phyloP scores from a whole-genome alignment of 2,113 vertebrate genomes.

The Formicarius rufipectus region DNA sequence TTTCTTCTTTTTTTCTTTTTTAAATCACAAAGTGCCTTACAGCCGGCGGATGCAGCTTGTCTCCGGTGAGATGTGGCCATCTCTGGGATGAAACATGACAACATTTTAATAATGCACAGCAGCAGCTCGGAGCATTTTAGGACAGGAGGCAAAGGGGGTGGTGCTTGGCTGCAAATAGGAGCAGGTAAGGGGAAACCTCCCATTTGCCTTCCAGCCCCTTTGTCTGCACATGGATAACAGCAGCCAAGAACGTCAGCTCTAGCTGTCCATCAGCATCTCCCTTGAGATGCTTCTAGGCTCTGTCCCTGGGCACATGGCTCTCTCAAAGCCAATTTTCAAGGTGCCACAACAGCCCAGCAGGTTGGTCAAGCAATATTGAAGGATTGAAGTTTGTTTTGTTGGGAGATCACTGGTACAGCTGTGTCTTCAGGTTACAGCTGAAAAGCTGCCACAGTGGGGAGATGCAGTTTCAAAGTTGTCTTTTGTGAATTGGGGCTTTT shows the following conservation, averaged over 20 bases:
- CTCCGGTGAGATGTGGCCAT: background rate
- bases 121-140: conserved; percentile 6
- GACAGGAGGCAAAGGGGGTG: background rate
- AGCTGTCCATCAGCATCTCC: background rate
- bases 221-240: background rate
- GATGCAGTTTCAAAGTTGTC: background rate
- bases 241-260: background rate
- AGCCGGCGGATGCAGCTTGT: background rate
- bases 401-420: background rate
- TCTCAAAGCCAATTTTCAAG: background rate
- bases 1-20: background rate
- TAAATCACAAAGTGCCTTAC: background rate
- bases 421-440: background rate
- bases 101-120: conserved; percentile 47
- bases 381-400: background rate
- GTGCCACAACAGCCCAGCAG: background rate
- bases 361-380: background rate
- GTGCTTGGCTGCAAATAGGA: background rate
- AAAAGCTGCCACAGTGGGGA: background rate
- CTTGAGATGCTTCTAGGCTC: background rate
- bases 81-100: conserved; percentile 37
- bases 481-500: background rate
- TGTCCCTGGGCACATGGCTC: background rate
- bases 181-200: background rate
- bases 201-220: background rate